Evolutionary conservation across 2,113 vertebrate genomes (phyloP), one percentile per base, ranked within the genome.

Genomic region (Lepus timidus): DNA sequence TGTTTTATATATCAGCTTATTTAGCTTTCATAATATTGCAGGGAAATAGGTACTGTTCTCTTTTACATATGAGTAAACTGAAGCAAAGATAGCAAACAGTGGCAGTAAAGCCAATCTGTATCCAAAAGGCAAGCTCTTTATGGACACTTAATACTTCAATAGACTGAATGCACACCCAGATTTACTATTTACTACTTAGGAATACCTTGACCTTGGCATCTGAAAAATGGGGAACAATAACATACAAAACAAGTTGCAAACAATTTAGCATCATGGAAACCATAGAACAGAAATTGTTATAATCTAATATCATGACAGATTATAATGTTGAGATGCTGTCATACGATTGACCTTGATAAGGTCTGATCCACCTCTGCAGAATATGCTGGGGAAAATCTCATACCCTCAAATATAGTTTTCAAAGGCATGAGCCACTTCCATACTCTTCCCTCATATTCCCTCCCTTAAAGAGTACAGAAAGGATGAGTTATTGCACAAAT

Each of bases 141-240:
- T 25, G 82, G 49, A 58, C 22, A 76, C n/a, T 44, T 29, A 25
- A 83, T n/a, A 70, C 31, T 82, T 84, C 55, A 44, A 87, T 25
- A 62, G n/a, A 65, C 49, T 73, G 14, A 92, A 88, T 51, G 14
- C 8, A 93, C 12, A 67, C 25, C 73, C 67, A 85, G 55, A 92
- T 76, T 65, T 68, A 74, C 36, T 78, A 49, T 78, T 74, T 90
- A 27, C 51, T 75, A 65, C 64, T 81, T 61, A 88, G 31, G 52
- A 81, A 91, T 70, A 44, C 82, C 39, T 25, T 78, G 78, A 85
- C 80, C 39, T 82, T 95, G 29, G 88, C 64, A 78, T 89, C 29
- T 90, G 51, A 25, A 85, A 91, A 94, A 74, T 79, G 52, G 58
- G 14, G 71, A 79, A 85, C 14, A 88, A 20, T 55, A 95, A 80